Evolutionary conservation across 1,140 invertebrate genomes (phyloP), one percentile per base, ranked within the genome.

Genomic region (Hermatobates lingyangjiaoensis): DNA sequence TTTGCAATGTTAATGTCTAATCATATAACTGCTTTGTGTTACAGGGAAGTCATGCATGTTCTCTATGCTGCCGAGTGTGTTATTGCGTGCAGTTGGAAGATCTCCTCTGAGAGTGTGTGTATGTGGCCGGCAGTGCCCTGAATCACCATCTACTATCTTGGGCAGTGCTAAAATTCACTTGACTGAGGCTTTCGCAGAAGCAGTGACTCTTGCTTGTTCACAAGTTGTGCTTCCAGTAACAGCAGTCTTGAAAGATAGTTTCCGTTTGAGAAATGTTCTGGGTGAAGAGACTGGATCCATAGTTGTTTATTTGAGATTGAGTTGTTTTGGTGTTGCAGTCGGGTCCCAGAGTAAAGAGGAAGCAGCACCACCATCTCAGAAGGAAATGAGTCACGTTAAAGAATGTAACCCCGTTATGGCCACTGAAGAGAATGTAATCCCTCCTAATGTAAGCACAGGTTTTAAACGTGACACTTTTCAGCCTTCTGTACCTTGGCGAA

Each of bases 31-130:
- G n/a, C n/a, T n/a, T 12, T 34, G 10, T 45, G 4, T 48, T 48
- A 38, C 45, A 53, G 51, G 51, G 20, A 53, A 53, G 21, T 53
- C 51, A 14, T 48, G 45, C 25, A 24, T 53, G 12, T 53, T 53
- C 24, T 46, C 28, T 2, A 48, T 53, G 51, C 40, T 12, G 12
- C 39, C 51, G 30, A 10, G n/a, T 48, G 25, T 48, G 20, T 38
- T 53, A 23, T 30, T 53, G 12, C 1, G 21, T 20, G 28, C 14
- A 15, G 23, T 53, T 4, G 18, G 38, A 25, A 38, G 23, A 26
- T 39, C 30, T n/a, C 51, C 51, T n/a, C n/a, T 53, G 20, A 48
- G 40, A 14, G 45, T 53, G 23, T 12, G 30, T 5, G 21, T 53
- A 10, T 48, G 21, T 23, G 48, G 27, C n/a, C n/a, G n/a, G n/a